Conservation (phyloP, 2,888 invertebrate genomes). For the Macaria liturata region DNA sequence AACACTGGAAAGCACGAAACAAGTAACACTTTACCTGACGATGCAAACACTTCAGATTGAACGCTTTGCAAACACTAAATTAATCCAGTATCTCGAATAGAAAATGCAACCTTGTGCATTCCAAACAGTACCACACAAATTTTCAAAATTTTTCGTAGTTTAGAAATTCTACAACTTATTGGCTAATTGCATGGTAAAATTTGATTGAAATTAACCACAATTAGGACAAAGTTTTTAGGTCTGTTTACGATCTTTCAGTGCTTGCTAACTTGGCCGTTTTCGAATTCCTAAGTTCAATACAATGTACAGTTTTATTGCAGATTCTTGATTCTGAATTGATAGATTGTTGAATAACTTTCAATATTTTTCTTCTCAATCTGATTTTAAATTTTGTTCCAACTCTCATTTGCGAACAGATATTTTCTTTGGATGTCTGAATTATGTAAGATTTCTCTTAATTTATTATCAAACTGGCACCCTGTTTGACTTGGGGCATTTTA, state of each 20-base stretch:
- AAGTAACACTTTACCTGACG: constrained; percentile 57
- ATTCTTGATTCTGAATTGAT: constrained; percentile 33
- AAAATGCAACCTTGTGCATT: constrained; percentile 38
- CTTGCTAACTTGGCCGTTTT: constrained; percentile 67
- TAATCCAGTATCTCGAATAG: constrained; percentile 38
- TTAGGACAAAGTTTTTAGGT: constrained; percentile 39
- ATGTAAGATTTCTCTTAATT: constrained; percentile 65
- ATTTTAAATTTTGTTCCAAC: constrained; percentile 66
- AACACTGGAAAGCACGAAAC: constrained; percentile 70
- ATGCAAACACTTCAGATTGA: constrained; percentile 64
- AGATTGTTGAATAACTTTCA: constrained; percentile 22
- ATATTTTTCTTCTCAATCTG: constrained; percentile 47
- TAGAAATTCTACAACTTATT: constrained; percentile 50
- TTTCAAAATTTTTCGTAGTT: constrained; percentile 46
- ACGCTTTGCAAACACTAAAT: constrained; percentile 67
- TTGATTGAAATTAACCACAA: constrained; percentile 35
- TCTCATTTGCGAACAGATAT: constrained; percentile 71
- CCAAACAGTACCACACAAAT: constrained; percentile 33
- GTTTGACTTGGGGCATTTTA: constrained; percentile 48
- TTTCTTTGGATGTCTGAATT: constrained; percentile 72
- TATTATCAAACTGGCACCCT: constrained; percentile 45
- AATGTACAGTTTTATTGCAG: constrained; percentile 50
- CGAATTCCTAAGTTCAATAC: constrained; percentile 49
- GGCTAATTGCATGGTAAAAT: constrained; percentile 61
- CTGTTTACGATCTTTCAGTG: constrained; percentile 54